These are phyloP conservation scores for Enteromius afrohamiltoni DNA, from an alignment of 2,797 vertebrate genomes.

Conservation along the genomic window DNA sequence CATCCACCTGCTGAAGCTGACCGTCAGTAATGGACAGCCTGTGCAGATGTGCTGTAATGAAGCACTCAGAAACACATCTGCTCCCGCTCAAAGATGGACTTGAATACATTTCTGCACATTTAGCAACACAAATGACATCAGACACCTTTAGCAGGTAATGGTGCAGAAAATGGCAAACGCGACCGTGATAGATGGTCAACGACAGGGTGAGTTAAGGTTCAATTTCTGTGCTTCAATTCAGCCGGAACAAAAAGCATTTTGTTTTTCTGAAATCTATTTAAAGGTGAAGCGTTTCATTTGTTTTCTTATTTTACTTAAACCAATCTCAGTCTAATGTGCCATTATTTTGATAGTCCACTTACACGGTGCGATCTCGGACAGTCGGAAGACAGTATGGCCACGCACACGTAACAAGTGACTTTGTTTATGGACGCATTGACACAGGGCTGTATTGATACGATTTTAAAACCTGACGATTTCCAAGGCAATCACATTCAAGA, in stretches of 20 bases:
- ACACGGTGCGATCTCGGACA: too few species aligned
- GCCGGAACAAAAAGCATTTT: slow-evolving; percentile 15
- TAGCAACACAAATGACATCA: slow-evolving; percentile 58
- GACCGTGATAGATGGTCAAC: slow-evolving; percentile 9
- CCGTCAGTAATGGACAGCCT: slow-evolving; percentile 27
- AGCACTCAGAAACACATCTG: slow-evolving; percentile 54
- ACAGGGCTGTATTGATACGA: too few species aligned
- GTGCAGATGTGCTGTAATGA: slow-evolving; percentile 52
- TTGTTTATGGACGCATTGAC: too few species aligned
- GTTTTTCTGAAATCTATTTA: slow-evolving; percentile 18
- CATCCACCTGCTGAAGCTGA: slow-evolving; percentile 36
- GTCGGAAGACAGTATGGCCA: too few species aligned
- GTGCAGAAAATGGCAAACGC: slow-evolving; percentile 16
- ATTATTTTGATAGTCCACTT: too few species aligned
- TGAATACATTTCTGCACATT: slow-evolving; percentile 35
- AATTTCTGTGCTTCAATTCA: slow-evolving; percentile 26
- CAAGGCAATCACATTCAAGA: too few species aligned
- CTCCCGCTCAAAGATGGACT: slow-evolving; percentile 36
- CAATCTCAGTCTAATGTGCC: neutral
- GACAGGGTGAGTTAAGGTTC: neutral
- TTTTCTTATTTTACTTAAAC: neutral
- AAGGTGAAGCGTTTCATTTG: neutral
- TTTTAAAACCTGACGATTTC: too few species aligned
- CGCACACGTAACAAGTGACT: too few species aligned
- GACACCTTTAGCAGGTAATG: slow-evolving; percentile 51